A percentile compares a stretch with the other conserved stretches of the same genome.
Evolutionary conservation across 2,113 vertebrate genomes (phyloP).

Genomic region (Trichechus manatus): DNA sequence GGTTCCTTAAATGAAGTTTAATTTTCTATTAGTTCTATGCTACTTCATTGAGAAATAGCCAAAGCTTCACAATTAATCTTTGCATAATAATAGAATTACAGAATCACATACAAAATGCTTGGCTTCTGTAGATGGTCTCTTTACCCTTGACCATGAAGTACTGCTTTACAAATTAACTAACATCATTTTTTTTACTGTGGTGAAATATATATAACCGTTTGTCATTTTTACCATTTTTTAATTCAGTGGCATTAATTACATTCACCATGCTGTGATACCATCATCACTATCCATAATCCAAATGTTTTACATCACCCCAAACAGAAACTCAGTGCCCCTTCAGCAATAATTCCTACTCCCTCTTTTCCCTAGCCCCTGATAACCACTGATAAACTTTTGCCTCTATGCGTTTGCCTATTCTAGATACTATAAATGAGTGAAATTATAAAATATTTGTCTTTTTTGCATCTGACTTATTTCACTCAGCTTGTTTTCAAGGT

Average conservation of each 20-base stretch:
- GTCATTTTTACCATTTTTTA: background rate
- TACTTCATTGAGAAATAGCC: background rate
- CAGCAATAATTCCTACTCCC: background rate
- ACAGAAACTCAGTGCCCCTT: background rate
- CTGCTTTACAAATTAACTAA: slow-evolving; percentile 47
- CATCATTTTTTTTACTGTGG: background rate
- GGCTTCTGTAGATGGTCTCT: slow-evolving; percentile 40
- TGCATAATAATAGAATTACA: slow-evolving; percentile 61
- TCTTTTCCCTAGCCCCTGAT: background rate
- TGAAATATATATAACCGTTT: background rate
- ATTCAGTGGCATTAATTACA: background rate
- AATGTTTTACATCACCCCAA: background rate
- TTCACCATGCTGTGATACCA: background rate
- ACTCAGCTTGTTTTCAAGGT: background rate
- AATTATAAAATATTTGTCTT: background rate
- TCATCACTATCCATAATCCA: background rate
- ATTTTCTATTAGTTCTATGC: slow-evolving; percentile 15
- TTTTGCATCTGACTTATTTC: background rate
- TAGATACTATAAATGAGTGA: background rate
- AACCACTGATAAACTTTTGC: background rate
- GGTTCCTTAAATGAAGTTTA: background rate
- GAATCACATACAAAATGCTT: slow-evolving; percentile 61
- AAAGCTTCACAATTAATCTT: background rate
- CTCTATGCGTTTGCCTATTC: background rate
- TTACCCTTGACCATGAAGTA: slow-evolving; percentile 64